Conservation (phyloP, 2,888 invertebrate species). For the Drosophila neutralis region DNA sequence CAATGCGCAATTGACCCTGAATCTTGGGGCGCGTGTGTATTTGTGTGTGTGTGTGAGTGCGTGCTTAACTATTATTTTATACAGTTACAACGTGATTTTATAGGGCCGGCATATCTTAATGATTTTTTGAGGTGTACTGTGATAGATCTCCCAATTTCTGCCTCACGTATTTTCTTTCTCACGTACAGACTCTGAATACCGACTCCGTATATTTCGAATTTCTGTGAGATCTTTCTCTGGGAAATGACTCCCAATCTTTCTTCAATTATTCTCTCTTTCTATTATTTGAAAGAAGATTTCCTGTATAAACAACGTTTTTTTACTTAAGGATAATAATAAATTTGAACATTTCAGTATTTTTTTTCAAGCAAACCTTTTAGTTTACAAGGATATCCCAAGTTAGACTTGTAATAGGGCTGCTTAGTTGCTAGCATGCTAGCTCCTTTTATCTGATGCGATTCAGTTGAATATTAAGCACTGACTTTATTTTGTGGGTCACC, state of each 20-base stretch:
- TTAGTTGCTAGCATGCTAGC: neutral
- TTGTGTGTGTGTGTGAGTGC: conserved; percentile 8
- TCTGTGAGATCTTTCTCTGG: neutral
- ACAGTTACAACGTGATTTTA: neutral
- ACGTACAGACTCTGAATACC: neutral
- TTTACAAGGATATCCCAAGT: neutral
- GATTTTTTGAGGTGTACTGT: neutral
- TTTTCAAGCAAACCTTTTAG: neutral
- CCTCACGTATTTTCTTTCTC: neutral
- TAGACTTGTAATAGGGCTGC: neutral
- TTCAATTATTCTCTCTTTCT: neutral
- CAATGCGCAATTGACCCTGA: conserved; percentile 56
- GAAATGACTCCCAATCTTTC: neutral
- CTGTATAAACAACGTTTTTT: neutral
- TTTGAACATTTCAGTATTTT: neutral
- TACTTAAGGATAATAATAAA: neutral
- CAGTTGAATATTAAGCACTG: neutral
- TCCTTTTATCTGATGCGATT: conserved; percentile 17
- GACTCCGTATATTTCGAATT: neutral
- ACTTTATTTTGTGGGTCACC: conserved; percentile 30
- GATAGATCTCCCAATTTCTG: neutral
- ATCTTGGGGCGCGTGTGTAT: conserved; percentile 27
- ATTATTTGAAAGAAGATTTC: neutral
- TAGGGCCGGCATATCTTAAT: conserved; percentile 1
- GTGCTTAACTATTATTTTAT: neutral